These are phyloP conservation scores for Sylvietta virens DNA, from an alignment of 2,113 vertebrate species.

Conservation along the genomic window DNA sequence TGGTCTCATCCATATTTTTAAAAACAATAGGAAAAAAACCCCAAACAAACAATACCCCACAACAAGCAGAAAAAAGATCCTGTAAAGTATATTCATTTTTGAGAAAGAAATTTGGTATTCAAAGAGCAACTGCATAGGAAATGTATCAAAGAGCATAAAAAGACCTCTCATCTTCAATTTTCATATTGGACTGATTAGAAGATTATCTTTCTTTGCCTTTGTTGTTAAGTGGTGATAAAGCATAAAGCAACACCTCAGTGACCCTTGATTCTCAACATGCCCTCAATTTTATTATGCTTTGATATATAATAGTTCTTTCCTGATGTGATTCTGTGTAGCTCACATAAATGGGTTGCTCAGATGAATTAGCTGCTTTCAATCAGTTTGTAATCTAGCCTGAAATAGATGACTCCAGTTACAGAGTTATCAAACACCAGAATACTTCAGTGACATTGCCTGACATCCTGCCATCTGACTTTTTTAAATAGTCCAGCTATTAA, in stretches of 20 bases:
- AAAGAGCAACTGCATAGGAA: background rate
- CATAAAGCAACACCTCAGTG: background rate
- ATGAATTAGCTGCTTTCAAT: constrained; percentile 9
- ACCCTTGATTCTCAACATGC: background rate
- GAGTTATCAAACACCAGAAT: background rate
- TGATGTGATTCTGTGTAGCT: background rate
- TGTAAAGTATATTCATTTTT: background rate
- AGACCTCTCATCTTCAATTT: background rate
- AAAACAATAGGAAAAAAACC: background rate
- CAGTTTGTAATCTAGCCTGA: background rate
- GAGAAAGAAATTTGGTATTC: background rate
- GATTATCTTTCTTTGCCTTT: background rate
- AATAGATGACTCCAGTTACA: background rate
- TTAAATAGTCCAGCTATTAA: background rate
- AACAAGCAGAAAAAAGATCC: background rate
- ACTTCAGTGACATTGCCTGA: background rate
- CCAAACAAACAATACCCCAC: background rate
- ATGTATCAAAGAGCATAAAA: background rate
- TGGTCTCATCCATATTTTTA: background rate
- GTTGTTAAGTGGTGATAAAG: background rate
- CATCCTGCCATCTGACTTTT: background rate
- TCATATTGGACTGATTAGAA: background rate
- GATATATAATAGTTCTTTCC: background rate
- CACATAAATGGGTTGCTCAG: background rate
- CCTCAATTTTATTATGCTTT: constrained; percentile 1